A percentile compares a stretch with the other conserved stretches of the same genome.
Evolutionary conservation across 2,797 vertebrate genomes (phyloP).

Genomic region (Champsocephalus esox): DNA sequence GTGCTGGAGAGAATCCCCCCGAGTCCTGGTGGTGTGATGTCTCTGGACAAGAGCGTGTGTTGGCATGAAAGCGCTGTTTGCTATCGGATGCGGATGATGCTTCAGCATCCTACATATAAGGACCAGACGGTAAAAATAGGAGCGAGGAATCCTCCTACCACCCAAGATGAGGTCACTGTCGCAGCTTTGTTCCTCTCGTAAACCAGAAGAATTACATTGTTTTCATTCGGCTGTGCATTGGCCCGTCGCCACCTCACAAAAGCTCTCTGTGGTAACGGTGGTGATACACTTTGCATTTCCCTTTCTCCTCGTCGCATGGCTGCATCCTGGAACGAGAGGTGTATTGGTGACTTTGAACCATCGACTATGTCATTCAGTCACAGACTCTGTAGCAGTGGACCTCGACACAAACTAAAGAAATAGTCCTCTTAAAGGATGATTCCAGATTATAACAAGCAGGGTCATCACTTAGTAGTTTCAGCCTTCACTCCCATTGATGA

Average conservation of each 20-base stretch:
- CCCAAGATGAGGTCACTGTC: constrained; percentile 31
- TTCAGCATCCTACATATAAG: constrained; percentile 28
- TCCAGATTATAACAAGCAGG: not conserved
- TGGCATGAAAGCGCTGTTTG: constrained; percentile 46
- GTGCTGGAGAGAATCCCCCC: constrained; percentile 47
- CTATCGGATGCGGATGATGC: constrained; percentile 46
- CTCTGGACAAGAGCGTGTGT: constrained; percentile 35
- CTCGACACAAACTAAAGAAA: constrained; percentile 2
- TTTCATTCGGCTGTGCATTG: constrained; percentile 25
- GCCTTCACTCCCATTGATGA: not conserved
- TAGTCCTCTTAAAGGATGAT: not conserved
- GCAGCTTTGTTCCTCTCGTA: constrained; percentile 23
- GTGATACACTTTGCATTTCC: constrained; percentile 31
- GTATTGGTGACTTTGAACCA: constrained; percentile 7
- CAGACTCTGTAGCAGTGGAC: not conserved
- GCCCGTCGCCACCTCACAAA: constrained; percentile 9
- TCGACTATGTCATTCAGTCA: not conserved
- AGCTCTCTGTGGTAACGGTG: constrained; percentile 17
- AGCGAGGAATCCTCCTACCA: constrained; percentile 20
- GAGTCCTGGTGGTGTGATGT: constrained; percentile 57
- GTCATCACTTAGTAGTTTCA: not conserved
- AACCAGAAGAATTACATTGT: constrained; percentile 46
- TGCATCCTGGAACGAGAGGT: constrained; percentile 31
- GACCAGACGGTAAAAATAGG: constrained; percentile 12
- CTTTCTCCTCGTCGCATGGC: constrained; percentile 18